These are phyloP conservation scores for Ganaspis brasiliensis DNA, from an alignment of 2,888 invertebrate species.

Conservation along the genomic window DNA sequence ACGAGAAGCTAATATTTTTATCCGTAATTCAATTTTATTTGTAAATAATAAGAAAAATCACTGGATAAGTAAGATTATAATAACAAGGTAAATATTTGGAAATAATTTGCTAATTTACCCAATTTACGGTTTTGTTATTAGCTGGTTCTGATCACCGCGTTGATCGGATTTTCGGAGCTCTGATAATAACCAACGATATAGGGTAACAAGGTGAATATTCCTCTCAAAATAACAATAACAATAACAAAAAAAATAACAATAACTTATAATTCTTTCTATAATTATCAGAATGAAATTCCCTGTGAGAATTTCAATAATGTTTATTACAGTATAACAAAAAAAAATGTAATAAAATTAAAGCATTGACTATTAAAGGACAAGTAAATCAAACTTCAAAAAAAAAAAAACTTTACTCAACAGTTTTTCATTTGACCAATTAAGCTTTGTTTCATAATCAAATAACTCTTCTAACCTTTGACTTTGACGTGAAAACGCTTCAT, in stretches of 20 bases:
- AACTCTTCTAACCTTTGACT: no score
- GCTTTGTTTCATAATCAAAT: no score
- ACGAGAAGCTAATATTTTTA: no score
- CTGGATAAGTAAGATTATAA: background rate
- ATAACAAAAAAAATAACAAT: no score
- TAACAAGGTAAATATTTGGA: background rate
- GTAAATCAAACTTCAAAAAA: background rate
- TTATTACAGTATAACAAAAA: no score
- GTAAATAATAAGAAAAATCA: background rate
- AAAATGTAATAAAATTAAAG: no score
- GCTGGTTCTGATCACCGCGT: background rate
- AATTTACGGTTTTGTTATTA: slow-evolving; percentile 1
- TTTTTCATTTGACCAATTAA: no score
- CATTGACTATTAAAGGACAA: background rate
- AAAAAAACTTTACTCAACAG: no score
- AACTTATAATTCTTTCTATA: background rate
- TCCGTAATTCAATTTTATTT: no score
- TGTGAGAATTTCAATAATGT: no score
- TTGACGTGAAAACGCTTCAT: no score
- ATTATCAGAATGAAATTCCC: no score
- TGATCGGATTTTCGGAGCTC: background rate
- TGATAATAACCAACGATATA: background rate
- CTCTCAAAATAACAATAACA: background rate
- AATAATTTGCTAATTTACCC: slow-evolving; percentile 9
- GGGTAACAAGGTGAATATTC: background rate